These are phyloP conservation scores for Lytechinus variegatus DNA, from an alignment of 35 echinoderm and acorn worm species.

Conservation along the genomic window DNA sequence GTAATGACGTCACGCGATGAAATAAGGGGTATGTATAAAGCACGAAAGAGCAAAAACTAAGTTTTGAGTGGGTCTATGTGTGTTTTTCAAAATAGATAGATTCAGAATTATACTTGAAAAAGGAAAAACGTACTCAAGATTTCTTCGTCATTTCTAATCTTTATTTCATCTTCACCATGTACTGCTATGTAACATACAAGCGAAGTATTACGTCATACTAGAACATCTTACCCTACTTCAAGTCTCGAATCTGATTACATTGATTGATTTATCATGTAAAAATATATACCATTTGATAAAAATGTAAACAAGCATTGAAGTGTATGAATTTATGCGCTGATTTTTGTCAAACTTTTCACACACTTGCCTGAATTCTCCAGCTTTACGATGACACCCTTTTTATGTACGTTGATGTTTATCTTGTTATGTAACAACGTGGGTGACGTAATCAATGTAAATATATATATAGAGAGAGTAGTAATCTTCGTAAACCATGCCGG, in stretches of 20 bases:
- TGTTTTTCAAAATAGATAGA: not conserved
- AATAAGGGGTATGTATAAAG: not conserved
- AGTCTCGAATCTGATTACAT: not conserved
- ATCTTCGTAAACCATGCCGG: not conserved
- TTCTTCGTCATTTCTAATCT: not conserved
- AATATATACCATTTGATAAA: not conserved
- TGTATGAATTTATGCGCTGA: not conserved
- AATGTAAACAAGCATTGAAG: not conserved
- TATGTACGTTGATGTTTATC: not conserved
- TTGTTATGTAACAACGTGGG: slow-evolving; percentile 4
- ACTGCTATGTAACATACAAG: not conserved
- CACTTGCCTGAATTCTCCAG: not conserved
- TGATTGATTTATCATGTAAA: not conserved
- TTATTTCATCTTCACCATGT: not conserved
- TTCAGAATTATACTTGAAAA: not conserved
- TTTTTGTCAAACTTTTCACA: not conserved
- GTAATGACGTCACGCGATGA: not conserved
- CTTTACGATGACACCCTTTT: not conserved
- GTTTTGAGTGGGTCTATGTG: not conserved
- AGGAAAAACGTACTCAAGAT: not conserved
- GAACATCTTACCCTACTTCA: not conserved
- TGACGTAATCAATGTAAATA: not conserved
- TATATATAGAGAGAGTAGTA: not conserved
- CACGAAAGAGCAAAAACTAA: not conserved
- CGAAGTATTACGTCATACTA: not conserved